Evolutionary conservation across 53 echinoderm and acorn worm genomes (phyloP), one percentile per base, ranked within the genome.

Genomic region (Antedon mediterranea): DNA sequence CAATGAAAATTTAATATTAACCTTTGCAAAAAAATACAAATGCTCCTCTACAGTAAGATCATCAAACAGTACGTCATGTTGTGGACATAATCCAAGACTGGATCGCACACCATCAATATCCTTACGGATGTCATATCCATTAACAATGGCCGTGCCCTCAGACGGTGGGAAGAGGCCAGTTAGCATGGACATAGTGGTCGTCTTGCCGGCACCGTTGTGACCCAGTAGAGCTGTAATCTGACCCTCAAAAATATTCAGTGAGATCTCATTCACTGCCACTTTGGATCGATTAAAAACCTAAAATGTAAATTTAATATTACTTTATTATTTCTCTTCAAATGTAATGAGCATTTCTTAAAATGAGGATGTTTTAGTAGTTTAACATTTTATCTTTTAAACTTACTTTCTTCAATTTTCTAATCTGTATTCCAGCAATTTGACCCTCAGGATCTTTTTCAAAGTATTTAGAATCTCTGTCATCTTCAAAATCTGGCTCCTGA

Each of bases 171-270:
- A 87, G 27, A 92, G 80, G 27, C 92, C 92, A 5, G 92, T 92
- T 57, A 92, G 82, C 92, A 89, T 92, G 31, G 89, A 92, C 80
- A 92, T 84, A 27, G 89, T 89, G 43, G 89, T 89, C 30, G 92
- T 92, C 80, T 92, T 92, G 29, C 92, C 92, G 3, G 92, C 92
- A 0, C 92, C 92, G 43, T 92, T 92, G 80, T 92, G 92, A 73
- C 92, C 92, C 32, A 92, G 84, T 32, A 92, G 79, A 8, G 83
- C 92, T 0, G 92, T 92, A 74, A 92, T 92, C 78, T 92, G 92
- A 31, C 92, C 92, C 43, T 86, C 82, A 34, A 79, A 89, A 82
- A 92, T 86, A 82, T 89, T 92, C 43, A 89, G 79, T 70, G 86
- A 77, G 18, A 92, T 79, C 31, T 43, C 82, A 79, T 87, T 81